Evolutionary conservation across 2,797 vertebrate species (phyloP).

Genomic region (Erithacus rubecula): DNA sequence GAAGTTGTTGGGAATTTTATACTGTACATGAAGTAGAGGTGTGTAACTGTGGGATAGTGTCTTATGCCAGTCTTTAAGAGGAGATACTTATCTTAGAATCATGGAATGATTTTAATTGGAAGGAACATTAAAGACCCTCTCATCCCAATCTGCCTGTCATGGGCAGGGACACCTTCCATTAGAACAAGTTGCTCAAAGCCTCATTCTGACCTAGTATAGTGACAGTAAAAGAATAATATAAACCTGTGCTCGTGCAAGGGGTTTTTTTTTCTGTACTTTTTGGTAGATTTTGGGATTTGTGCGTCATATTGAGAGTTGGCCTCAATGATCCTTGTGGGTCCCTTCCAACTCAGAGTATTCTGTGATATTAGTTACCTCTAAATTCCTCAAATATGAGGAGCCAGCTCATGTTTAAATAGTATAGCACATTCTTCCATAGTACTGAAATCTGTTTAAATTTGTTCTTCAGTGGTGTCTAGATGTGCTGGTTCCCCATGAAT

Average conservation of each 20-base stretch:
- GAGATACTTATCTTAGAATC: background rate
- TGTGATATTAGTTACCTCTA: background rate
- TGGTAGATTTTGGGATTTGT: background rate
- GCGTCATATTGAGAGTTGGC: background rate
- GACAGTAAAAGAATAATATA: background rate
- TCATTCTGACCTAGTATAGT: background rate
- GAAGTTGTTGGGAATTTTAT: background rate
- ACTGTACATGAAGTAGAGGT: background rate
- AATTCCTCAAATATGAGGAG: background rate
- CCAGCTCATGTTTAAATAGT: background rate
- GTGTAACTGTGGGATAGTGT: background rate
- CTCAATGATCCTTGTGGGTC: accelerated
- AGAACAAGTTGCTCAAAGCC: background rate
- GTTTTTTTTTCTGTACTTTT: background rate
- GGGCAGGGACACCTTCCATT: background rate
- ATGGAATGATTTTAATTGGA: background rate
- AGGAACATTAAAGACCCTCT: background rate
- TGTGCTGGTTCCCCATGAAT: background rate
- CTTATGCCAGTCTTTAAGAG: background rate
- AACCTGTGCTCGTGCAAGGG: background rate
- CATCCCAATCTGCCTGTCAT: accelerated
- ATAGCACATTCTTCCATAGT: background rate
- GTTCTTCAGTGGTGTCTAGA: background rate
- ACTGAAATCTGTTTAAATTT: background rate
- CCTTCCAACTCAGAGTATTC: background rate